phyloP scores from a whole-genome alignment of 2,797 vertebrate species.

The Pseudochirops corinnae region DNA sequence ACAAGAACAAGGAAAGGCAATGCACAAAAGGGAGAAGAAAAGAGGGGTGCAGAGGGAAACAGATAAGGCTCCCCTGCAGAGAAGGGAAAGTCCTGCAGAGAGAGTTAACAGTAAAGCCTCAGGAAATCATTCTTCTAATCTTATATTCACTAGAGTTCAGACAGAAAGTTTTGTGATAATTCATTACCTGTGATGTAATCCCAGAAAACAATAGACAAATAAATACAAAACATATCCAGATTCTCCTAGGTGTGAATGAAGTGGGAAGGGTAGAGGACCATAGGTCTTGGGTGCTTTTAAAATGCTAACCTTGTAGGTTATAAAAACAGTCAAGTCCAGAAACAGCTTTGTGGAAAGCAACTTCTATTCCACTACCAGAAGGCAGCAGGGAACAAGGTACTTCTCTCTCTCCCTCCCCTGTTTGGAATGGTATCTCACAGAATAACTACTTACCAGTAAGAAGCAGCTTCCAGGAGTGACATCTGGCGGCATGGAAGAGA shows the following conservation, averaged over 20 bases:
- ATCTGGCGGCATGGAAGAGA: neutral
- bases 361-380: neutral
- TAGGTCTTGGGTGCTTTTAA: neutral
- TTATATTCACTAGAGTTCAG: neutral
- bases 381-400: neutral
- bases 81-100: neutral
- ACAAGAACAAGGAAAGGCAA: neutral
- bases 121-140: neutral
- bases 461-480: neutral
- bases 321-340: neutral
- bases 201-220: neutral
- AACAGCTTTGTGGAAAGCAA: neutral
- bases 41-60: neutral
- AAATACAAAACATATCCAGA: neutral
- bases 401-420: neutral
- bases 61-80: neutral
- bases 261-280: neutral
- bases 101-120: neutral
- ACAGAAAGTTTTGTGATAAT: neutral
- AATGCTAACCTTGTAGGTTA: neutral
- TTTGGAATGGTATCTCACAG: neutral
- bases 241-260: neutral
- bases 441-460: neutral
- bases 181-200: neutral
- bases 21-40: neutral